These are phyloP conservation scores for Myrmecobius fasciatus DNA, from an alignment of 2,113 vertebrate genomes.

Conservation along the genomic window DNA sequence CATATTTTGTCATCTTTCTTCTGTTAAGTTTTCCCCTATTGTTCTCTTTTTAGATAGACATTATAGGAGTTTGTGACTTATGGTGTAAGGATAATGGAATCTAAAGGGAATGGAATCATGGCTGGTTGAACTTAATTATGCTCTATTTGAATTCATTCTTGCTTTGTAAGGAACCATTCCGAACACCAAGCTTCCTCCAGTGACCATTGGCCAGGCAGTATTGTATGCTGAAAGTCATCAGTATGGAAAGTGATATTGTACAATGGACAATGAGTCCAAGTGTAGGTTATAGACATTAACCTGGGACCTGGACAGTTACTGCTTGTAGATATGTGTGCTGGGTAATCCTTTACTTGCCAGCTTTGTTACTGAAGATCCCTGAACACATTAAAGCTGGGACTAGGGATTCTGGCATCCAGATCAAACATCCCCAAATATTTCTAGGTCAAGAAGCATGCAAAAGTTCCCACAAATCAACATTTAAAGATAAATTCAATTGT, in stretches of 20 bases:
- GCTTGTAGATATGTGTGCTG: not conserved
- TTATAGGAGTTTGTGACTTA: not conserved
- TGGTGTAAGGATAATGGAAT: not conserved
- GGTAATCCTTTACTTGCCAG: not conserved
- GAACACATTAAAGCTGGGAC: not conserved
- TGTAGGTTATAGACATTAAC: conserved; percentile 8
- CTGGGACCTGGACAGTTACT: not conserved
- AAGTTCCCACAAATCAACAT: not conserved
- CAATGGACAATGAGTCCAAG: not conserved
- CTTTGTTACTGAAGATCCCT: not conserved
- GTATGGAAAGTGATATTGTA: not conserved
- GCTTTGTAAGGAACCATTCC: conserved; percentile 6
- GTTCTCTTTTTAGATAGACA: conserved; percentile 40
- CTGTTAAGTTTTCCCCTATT: not conserved
- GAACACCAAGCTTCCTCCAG: not conserved
- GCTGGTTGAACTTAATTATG: conserved; percentile 40
- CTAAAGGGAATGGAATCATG: not conserved
- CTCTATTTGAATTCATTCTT: conserved; percentile 58
- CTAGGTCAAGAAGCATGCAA: not conserved
- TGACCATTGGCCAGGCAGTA: not conserved
- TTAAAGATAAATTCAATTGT: not conserved
- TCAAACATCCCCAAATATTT: not conserved
- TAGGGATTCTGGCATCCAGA: not conserved
- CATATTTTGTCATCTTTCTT: not conserved
- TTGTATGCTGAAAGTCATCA: not conserved